Evolutionary conservation across 2,113 vertebrate species (phyloP), one percentile per base, ranked within the genome.

Genomic region (Elaphurus davidianus): DNA sequence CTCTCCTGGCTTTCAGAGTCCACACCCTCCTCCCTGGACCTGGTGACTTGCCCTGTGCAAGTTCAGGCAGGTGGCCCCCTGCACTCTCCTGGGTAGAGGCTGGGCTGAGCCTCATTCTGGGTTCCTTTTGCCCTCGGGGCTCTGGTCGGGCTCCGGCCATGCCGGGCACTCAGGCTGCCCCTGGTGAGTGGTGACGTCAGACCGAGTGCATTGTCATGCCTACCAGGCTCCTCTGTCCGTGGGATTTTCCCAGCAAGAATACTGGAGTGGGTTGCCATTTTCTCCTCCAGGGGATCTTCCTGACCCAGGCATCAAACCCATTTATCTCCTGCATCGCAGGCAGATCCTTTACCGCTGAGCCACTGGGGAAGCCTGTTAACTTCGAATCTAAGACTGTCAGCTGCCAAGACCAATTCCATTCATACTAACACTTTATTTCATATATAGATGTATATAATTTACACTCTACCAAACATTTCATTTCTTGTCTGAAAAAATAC

Each of bases 361-460:
- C 71, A 27, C 71, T 2, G 3, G 71, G 6, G 71, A 76, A 43
- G 71, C 23, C 71, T 43, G 12, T 76, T 76, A 76, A 76, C 71
- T 76, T 21, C 47, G 43, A 94, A 92, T 74, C 45, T 25, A 60
- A 23, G n/a, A 55, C 52, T 90, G 89, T 92, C 43, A 92, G 74
- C 14, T 60, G 33, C 16, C 19, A 89, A 86, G 21, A 43, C 71
- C 36, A 76, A 43, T 11, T 83, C 25, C 30, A 94, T 57, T 43
- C 93, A 94, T 21, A 25, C 14, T 74, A 86, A 78, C 25, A 86
- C 52, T 95, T 96, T 82, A 87, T 71, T 83, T 94, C 83, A 95
- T 79, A 52, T 16, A 67, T 23, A 87, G 28, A 40, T 83, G 8
- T 71, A 93, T 76, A 76, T 59, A 74, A 30, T 71, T 95, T 67